Conservation (phyloP, 2,888 invertebrate genomes). For the Lepidonotus clava region DNA sequence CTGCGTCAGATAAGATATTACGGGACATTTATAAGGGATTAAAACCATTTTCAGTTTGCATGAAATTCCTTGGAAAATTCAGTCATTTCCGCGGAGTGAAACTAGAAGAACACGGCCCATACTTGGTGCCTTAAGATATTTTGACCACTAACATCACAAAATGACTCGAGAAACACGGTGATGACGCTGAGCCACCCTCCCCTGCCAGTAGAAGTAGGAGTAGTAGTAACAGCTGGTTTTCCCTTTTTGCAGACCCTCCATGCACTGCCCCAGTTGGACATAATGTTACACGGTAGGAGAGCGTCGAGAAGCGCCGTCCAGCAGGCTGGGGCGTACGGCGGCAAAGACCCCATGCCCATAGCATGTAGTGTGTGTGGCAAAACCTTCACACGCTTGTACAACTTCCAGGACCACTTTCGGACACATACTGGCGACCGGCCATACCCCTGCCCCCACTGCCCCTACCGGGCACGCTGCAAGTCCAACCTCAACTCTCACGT, state of each 20-base stretch:
- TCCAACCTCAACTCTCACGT: conserved; percentile 26
- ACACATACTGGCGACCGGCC: conserved; percentile 36
- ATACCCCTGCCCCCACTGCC: conserved; percentile 1
- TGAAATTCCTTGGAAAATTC: too few relatives aligned
- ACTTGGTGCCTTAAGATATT: too few relatives aligned
- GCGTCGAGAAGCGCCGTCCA: neutral
- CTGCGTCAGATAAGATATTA: too few relatives aligned
- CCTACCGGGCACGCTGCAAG: conserved; percentile 22
- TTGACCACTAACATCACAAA: too few relatives aligned
- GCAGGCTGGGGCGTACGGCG: too few relatives aligned
- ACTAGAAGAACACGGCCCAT: too few relatives aligned
- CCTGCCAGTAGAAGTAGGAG: neutral
- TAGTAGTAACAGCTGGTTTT: neutral
- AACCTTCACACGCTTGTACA: conserved; percentile 12
- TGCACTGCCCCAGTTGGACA: neutral
- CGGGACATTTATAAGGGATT: too few relatives aligned
- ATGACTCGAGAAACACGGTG: too few relatives aligned
- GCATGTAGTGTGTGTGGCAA: conserved; percentile 25
- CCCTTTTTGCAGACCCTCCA: conserved; percentile 4
- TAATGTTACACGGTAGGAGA: neutral
- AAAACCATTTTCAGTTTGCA: too few relatives aligned
- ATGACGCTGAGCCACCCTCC: too few relatives aligned
- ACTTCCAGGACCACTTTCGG: conserved; percentile 36
- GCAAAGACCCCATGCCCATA: neutral
- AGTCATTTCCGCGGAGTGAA: too few relatives aligned